A percentile compares a stretch with the other conserved stretches of the same genome.
Conservation (phyloP, 2,113 vertebrate genomes). For the Sphyrna mokarran region DNA sequence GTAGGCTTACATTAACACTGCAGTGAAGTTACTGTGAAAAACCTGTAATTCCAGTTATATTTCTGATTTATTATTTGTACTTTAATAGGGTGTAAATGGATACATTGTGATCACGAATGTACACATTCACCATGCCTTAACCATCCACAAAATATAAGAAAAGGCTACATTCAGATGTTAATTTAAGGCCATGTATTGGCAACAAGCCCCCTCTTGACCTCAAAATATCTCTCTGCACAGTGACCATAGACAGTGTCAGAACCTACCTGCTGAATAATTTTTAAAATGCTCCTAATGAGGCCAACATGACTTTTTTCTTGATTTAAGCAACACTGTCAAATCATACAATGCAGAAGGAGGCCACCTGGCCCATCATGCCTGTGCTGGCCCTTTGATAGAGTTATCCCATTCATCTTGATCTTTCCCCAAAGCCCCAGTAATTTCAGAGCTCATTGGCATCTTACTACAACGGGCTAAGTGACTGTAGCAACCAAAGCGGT, state of each 20-base stretch:
- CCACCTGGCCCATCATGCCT: neutral
- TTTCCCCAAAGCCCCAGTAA: neutral
- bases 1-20: too few relatives aligned
- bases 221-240: too few relatives aligned
- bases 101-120: too few relatives aligned
- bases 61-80: neutral
- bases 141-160: too few relatives aligned
- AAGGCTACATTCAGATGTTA: too few relatives aligned
- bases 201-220: too few relatives aligned
- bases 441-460: neutral
- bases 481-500: neutral
- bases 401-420: neutral
- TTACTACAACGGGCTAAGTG: neutral
- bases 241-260: too few relatives aligned
- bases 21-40: too few relatives aligned
- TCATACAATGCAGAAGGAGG: neutral
- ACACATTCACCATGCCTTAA: too few relatives aligned
- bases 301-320: neutral
- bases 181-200: too few relatives aligned
- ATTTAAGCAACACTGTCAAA: neutral
- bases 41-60: neutral
- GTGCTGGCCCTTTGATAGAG: neutral
- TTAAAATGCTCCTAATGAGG: neutral
- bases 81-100: neutral
- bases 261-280: neutral